These are phyloP conservation scores for Cepaea nemoralis DNA, from an alignment of 1,140 invertebrate genomes.

Conservation along the genomic window DNA sequence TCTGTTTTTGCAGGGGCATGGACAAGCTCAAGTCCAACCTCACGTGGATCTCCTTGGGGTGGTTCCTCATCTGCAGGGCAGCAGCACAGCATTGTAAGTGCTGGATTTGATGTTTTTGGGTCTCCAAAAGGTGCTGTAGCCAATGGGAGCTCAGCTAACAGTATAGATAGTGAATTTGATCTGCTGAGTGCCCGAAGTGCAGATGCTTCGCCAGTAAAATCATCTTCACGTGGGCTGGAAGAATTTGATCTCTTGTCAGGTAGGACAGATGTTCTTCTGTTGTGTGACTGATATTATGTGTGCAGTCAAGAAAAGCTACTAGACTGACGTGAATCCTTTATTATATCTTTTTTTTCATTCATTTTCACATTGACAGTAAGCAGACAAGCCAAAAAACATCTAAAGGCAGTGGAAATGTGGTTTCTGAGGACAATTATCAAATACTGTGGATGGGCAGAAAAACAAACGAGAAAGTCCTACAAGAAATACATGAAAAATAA, in stretches of 20 bases:
- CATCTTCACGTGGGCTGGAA: constrained; percentile 18
- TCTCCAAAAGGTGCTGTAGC: constrained; percentile 45
- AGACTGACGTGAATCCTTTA: no score
- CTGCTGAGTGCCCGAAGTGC: constrained; percentile 59
- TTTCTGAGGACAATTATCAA: no score
- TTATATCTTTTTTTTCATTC: no score
- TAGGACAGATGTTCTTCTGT: not conserved
- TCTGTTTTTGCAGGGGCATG: constrained; percentile 22
- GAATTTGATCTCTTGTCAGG: constrained; percentile 43
- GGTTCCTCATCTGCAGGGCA: constrained; percentile 34
- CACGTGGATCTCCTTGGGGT: constrained; percentile 50
- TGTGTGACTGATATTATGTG: no score
- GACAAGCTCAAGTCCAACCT: constrained; percentile 36
- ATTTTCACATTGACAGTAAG: no score
- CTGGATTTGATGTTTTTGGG: constrained; percentile 43
- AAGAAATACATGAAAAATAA: no score
- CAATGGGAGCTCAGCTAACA: constrained; percentile 51
- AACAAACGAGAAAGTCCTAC: no score
- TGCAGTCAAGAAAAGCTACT: no score
- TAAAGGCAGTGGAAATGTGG: no score
- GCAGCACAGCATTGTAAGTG: constrained; percentile 6
- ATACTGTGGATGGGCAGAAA: no score
- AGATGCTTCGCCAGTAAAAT: constrained; percentile 53
- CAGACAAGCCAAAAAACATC: no score
- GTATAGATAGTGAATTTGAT: constrained; percentile 66